phyloP scores from a whole-genome alignment of 1,140 invertebrate species.

The Drosophila rufa region DNA sequence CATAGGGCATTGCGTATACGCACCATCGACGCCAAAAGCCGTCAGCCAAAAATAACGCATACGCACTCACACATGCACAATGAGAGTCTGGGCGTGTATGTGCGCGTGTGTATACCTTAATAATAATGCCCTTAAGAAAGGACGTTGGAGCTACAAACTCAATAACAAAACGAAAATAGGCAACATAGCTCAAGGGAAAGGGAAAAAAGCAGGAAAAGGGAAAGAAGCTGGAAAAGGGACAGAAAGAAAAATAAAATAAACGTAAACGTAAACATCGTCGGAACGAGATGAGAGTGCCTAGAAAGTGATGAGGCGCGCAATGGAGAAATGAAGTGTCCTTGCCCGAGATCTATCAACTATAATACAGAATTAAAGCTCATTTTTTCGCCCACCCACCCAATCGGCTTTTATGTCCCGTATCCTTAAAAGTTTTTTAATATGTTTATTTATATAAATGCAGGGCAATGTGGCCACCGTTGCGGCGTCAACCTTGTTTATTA shows the following conservation, averaged over 20 bases:
- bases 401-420: conserved; percentile 56
- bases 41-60: conserved; percentile 65
- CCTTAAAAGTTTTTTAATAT: conserved; percentile 78
- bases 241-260: conserved; percentile 61
- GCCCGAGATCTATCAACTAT: conserved; percentile 28
- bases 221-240: neutral
- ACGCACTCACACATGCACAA: conserved; percentile 20
- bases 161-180: conserved; percentile 49
- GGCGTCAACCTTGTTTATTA: conserved; percentile 59
- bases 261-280: conserved; percentile 49
- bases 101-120: conserved; percentile 55
- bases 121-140: conserved; percentile 73
- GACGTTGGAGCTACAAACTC: conserved; percentile 43
- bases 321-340: conserved; percentile 4
- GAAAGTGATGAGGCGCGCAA: conserved; percentile 41
- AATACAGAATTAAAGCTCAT: conserved; percentile 24
- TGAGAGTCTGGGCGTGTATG: conserved; percentile 13
- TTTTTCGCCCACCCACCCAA: conserved; percentile 3
- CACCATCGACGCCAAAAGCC: conserved; percentile 65
- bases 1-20: conserved; percentile 61
- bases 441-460: conserved; percentile 73
- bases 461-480: conserved; percentile 24
- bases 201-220: neutral
- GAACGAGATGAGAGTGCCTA: conserved; percentile 11
- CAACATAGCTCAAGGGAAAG: conserved; percentile 23